Evolutionary conservation across 2,888 invertebrate species (phyloP), one percentile per base, ranked within the genome.

Genomic region (Rhagium mordax): DNA sequence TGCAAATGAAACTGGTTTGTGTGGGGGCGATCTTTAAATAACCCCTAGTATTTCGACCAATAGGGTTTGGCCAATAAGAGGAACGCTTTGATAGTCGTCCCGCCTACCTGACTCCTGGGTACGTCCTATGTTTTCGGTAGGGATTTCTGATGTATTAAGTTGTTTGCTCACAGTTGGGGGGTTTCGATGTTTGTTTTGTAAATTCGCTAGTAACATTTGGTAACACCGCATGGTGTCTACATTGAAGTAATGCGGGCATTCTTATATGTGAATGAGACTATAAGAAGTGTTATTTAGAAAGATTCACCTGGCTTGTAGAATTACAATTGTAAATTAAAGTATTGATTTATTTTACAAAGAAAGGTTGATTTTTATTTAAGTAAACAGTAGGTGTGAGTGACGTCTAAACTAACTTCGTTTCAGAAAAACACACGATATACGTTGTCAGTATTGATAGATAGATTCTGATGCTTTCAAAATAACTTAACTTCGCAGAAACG

Each of bases 111-210:
- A 48, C 60, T 59, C 70, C n/a, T 49, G 55, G 49, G 41, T 27
- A 47, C 78, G 75, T 75, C 75, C 76, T 70, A 71, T 79, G 70
- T 75, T 77, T 59, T 49, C 70, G 72, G 76, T 71, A 66, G 79
- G 79, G 76, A 71, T 78, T 74, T 72, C 76, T 77, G 78, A 79
- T 78, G 78, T 79, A 80, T 81, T 79, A 79, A 80, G 78, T 80
- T 83, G 83, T 83, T 83, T 83, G 79, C 81, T 80, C 82, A 82
- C 79, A 78, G 74, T 81, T 73, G 78, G 78, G 41, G 79, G 74
- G 80, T 80, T 82, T 81, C 76, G 74, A 76, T 85, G 83, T 85
- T 86, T 85, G 84, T 85, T 85, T 86, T 85, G 83, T 83, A 83
- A 84, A 84, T 84, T 81, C 68, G 70, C 73, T 74, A 66, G 77